phyloP scores from a whole-genome alignment of 2,888 invertebrate genomes.

The Cantharis flavilabris region DNA sequence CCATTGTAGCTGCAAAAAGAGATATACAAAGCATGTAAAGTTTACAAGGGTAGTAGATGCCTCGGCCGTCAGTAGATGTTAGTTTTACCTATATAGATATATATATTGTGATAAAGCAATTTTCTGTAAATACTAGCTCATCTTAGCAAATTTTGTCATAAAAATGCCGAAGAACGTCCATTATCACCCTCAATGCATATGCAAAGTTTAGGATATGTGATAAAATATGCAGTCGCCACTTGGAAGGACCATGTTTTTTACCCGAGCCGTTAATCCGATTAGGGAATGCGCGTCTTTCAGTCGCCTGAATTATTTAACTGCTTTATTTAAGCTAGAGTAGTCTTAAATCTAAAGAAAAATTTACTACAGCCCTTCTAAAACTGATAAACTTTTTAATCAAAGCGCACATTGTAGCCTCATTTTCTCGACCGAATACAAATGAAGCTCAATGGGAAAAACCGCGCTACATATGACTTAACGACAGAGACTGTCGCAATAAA shows the following conservation, averaged over 20 bases:
- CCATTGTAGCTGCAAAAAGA: conserved; percentile 1
- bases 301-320: conserved; percentile 28
- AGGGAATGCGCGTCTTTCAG: conserved; percentile 24
- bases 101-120: background rate
- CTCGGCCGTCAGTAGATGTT: conserved; percentile 4
- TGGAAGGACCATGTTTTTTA: conserved; percentile 26
- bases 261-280: conserved; percentile 29
- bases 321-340: conserved; percentile 21
- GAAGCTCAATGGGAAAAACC: background rate
- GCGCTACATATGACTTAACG: background rate
- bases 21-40: conserved; percentile 6
- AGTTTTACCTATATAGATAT: conserved; percentile 5
- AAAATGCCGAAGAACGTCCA: conserved; percentile 11
- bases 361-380: conserved; percentile 1
- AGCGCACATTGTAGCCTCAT: background rate
- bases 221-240: conserved; percentile 30
- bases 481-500: background rate
- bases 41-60: conserved; percentile 15
- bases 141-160: conserved; percentile 9
- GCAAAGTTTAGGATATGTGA: conserved; percentile 27
- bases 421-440: background rate
- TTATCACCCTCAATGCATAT: conserved; percentile 24
- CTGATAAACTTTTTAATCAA: conserved; percentile 4
- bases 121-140: background rate
- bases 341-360: conserved; percentile 13